Percentiles rank a stretch among this genome's conserved stretches.
Conservation (phyloP, 2,797 vertebrate species). For the Psittacula echo region DNA sequence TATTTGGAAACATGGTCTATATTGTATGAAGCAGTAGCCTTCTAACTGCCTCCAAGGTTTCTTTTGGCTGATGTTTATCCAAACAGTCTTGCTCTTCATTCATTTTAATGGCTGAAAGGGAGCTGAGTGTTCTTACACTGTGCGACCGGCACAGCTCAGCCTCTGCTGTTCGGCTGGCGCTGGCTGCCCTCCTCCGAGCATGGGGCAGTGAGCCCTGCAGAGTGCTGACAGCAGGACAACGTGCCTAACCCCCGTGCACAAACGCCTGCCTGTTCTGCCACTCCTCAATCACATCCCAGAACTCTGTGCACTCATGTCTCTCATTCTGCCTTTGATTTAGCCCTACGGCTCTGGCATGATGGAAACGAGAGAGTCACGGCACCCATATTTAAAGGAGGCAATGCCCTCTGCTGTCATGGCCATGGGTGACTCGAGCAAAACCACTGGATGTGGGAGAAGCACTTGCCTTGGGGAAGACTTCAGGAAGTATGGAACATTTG, state of each 20-base stretch:
- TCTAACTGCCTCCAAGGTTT: constrained; percentile 74
- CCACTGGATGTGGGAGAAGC: neutral
- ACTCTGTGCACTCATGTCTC: neutral
- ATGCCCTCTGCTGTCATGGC: neutral
- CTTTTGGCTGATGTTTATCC: constrained; percentile 74
- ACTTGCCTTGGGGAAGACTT: neutral
- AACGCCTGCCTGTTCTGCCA: constrained; percentile 24
- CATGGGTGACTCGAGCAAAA: neutral
- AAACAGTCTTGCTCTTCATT: constrained; percentile 77
- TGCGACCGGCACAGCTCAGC: constrained; percentile 33
- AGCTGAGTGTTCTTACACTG: constrained; percentile 60
- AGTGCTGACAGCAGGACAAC: neutral
- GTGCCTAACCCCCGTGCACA: neutral
- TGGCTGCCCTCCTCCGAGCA: neutral
- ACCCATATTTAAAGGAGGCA: neutral
- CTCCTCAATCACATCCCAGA: neutral
- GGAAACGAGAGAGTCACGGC: neutral
- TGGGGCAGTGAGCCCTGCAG: neutral
- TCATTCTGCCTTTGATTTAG: neutral
- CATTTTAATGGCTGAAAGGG: constrained; percentile 66
- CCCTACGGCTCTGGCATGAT: fast-evolving
- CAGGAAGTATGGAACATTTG: neutral
- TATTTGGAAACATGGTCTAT: constrained; percentile 78
- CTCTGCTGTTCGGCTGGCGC: neutral
- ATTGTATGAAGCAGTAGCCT: constrained; percentile 75